Evolutionary conservation across 2,888 invertebrate species (phyloP), one percentile per base, ranked within the genome.

Genomic region (Phalangium opilio): DNA sequence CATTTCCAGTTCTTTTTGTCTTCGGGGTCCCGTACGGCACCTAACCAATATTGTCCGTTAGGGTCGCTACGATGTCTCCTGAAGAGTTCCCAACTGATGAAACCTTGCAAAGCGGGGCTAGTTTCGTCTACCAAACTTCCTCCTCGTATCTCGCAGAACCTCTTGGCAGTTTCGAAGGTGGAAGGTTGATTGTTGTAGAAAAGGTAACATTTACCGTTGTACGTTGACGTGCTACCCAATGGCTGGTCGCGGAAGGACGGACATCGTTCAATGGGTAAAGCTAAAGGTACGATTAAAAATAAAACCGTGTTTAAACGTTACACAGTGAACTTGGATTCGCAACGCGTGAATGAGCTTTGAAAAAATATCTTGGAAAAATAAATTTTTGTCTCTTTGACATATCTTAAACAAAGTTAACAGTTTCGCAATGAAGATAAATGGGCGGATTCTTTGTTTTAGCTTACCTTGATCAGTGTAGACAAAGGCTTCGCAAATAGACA

Each of bases 31-130:
- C 87, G 73, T 7, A 85, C 76, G 1, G 86, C 86, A 0, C 89
- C 90, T 81, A 90, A 82, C 90, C 90, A 90, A 65, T 90, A 90
- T 59, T 89, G 87, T 49, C 86, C 89, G 62, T 81, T 83, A 18
- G 83, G 81, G 68, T 90, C 89, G 62, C 83, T 86, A 62, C 83
- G 77, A 66, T 90, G 89, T 43, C 89, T 71, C 52, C 89, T 73
- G 85, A 89, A 90, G 35, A 90, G 69, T 62, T 90, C 90, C 90
- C 90, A 90, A 62, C 86, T 86, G 55, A 90, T 82, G 67, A 90
- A 90, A 1, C 90, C 90, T 67, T 90, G 90, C 33, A 89, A 71
- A 0, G 89, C 89, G 0, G 90, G 87, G 68, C 89, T 90, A 63
- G 86, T 87, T 67, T 90, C 89, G 61, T 87, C 85, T 3, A 90